Base-by-base conservation (phyloP, 2,888 invertebrate genomes). In the Drosophila diplacantha region DNA sequence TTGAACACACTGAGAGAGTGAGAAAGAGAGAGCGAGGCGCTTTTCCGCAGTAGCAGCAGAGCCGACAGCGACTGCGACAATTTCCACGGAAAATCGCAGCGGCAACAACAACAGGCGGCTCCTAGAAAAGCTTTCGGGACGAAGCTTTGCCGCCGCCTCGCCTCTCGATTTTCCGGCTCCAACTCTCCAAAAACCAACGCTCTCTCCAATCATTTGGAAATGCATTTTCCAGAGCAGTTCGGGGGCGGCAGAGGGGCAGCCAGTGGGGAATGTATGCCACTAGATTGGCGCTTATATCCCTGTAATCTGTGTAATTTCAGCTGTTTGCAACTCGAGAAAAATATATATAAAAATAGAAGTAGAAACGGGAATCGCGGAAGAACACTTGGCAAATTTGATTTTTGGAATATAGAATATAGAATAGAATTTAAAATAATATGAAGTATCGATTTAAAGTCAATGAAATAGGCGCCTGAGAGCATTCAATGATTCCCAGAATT, bases 1-100 rank as follows among this genome's bases (percentile, higher is more conserved):
- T 12, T 14, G 24, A 44, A 67, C 46, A 57, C 26, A 47, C 63
- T 72, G 69, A 72, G 60, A 51, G 41, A 43, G 52, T 31, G 41
- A 22, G 29, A 35, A 18, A 41, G 52, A 46, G 18, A 29, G 46
- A 16, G 53, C 41, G 18, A 34, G 58, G 20, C 51, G 53, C 51
- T 55, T 55, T 55, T 51, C 54, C 51, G 37, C 54, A 37, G 59
- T 52, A 44, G 38, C 60, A 38, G 51, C 58, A n/a, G 41, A 24
- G 32, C 57, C 66, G 64, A 65, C 65, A 57, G 54, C 51, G 32
- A 54, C 46, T 20, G 43, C 55, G 85, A 83, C 84, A 76, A 71
- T 70, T 71, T 56, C 37, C 58, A 59, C 58, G 44, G 43, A 65
- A 57, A 57, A 47, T 52, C 47, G 31, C 52, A 53, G 22, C 44